Evolutionary conservation across 2,797 vertebrate genomes (phyloP).

Genomic region (Syngnathus rostellatus): DNA sequence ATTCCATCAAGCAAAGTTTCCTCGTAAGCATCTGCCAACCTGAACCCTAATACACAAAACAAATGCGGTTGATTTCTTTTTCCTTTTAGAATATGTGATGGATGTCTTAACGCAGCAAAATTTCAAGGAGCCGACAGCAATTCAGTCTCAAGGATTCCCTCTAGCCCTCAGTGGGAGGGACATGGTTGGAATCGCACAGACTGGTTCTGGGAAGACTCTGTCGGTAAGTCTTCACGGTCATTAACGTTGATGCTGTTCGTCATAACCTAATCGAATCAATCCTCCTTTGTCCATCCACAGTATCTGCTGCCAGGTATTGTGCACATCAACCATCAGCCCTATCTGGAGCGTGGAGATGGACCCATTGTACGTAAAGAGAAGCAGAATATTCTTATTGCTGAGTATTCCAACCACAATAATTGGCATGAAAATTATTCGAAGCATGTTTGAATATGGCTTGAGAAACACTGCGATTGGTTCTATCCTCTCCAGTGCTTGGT

Average conservation of each 20-base stretch:
- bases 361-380: conserved; percentile 63
- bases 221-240: conserved; percentile 69
- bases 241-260: neutral
- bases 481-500: conserved; percentile 76
- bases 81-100: conserved; percentile 82
- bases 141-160: conserved; percentile 94
- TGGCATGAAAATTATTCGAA: too few species aligned
- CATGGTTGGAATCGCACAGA: conserved; percentile 98
- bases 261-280: neutral
- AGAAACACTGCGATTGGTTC: too few species aligned
- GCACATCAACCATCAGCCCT: conserved; percentile 95
- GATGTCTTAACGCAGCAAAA: conserved; percentile 89
- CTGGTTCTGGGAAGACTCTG: conserved; percentile 93
- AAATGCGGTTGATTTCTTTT: too few species aligned
- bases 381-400: neutral
- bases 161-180: conserved; percentile 88
- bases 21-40: conserved; percentile 76
- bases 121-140: conserved; percentile 94
- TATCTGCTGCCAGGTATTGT: conserved; percentile 92
- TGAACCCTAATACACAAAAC: neutral
- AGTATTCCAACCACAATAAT: neutral
- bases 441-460: too few species aligned
- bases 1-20: conserved; percentile 91
- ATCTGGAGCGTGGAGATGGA: conserved; percentile 90
- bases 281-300: conserved; percentile 47